These are phyloP conservation scores for Pseudonaja textilis DNA, from an alignment of 2,113 vertebrate species.

Conservation along the genomic window DNA sequence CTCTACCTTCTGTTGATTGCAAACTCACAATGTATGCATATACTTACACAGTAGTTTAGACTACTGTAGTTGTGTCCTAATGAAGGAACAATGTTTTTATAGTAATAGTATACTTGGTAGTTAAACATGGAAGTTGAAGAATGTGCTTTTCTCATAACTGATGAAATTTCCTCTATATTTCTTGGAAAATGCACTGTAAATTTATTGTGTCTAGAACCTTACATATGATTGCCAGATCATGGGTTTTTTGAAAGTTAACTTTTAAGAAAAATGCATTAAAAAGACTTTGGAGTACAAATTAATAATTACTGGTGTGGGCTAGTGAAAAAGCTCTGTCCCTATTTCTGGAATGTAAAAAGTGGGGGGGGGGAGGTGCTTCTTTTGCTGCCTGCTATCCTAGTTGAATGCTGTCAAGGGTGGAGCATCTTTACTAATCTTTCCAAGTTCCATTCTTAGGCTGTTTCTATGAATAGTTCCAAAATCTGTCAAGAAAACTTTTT, in stretches of 20 bases:
- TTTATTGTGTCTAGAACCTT: background rate
- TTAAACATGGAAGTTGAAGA: background rate
- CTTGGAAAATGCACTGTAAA: background rate
- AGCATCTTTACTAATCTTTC: slow-evolving; percentile 1
- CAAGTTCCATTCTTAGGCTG: slow-evolving; percentile 38
- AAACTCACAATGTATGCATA: background rate
- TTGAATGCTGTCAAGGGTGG: background rate
- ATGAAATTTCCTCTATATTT: background rate
- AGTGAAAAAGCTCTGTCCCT: background rate
- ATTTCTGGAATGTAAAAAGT: background rate
- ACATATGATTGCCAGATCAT: background rate
- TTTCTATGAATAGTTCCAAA: slow-evolving; percentile 32
- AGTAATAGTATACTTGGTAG: background rate
- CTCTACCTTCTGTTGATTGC: background rate
- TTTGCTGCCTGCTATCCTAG: rapidly evolving
- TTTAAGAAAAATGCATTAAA: background rate
- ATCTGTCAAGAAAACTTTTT: background rate
- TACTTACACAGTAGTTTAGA: background rate
- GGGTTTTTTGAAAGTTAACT: background rate
- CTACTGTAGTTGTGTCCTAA: background rate
- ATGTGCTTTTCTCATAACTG: background rate
- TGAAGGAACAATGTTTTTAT: background rate
- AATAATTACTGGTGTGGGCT: background rate
- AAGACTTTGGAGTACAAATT: slow-evolving; percentile 29
- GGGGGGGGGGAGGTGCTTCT: background rate